Evolutionary conservation across 64 coral and sea anemone species (phyloP).

Genomic region (Anthopleura sola): DNA sequence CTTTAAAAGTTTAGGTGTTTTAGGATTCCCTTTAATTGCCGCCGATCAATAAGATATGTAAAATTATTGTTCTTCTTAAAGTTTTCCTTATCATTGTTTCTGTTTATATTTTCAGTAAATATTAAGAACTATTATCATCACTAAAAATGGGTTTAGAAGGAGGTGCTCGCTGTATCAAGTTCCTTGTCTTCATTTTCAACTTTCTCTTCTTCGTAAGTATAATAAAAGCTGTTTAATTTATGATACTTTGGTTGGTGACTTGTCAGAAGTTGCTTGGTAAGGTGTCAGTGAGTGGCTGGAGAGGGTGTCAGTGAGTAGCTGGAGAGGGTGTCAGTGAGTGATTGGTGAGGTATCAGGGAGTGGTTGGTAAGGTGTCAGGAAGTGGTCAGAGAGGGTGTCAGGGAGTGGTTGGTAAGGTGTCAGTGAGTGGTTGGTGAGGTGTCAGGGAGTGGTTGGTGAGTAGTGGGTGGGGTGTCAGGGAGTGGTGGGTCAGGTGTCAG

Average conservation of each 20-base stretch:
- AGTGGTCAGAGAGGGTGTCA: not conserved
- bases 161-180: slow-evolving; percentile 39
- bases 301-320: no score
- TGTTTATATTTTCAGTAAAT: not conserved
- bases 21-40: no score
- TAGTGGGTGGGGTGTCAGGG: no score
- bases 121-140: not conserved
- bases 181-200: slow-evolving; percentile 58
- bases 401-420: not conserved
- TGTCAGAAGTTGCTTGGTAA: not conserved
- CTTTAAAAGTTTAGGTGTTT: no score
- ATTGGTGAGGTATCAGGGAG: no score
- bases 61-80: no score
- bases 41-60: no score
- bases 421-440: no score
- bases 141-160: slow-evolving; percentile 1
- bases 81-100: not conserved
- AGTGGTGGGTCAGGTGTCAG: no score
- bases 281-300: not conserved
- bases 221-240: no score
- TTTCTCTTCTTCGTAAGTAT: slow-evolving; percentile 71
- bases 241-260: not conserved
- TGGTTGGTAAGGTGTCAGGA: not conserved
- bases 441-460: no score
- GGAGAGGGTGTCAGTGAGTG: no score